Conservation (phyloP, 2,797 vertebrate species). For the Molothrus aeneus region DNA sequence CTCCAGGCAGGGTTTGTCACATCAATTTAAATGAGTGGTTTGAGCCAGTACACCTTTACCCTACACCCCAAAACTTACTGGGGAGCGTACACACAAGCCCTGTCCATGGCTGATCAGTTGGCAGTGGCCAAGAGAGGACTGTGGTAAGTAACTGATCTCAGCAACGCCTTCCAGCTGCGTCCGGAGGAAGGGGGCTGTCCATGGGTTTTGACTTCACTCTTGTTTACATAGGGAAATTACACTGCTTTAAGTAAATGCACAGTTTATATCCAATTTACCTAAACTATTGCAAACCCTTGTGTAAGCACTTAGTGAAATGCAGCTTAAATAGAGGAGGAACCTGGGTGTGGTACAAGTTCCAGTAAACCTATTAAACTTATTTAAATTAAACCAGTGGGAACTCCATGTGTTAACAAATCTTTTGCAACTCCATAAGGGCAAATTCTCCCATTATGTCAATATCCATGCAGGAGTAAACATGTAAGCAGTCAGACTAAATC, state of each 20-base stretch:
- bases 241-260: conserved; percentile 17
- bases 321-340: not conserved
- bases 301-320: conserved; percentile 9
- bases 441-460: not conserved
- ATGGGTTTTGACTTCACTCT: not conserved
- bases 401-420: not conserved
- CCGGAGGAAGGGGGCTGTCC: not conserved
- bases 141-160: not conserved
- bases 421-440: not conserved
- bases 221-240: conserved; percentile 20
- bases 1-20: not conserved
- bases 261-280: conserved; percentile 13
- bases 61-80: not conserved
- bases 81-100: not conserved
- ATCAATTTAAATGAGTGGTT: not conserved
- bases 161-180: not conserved
- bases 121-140: not conserved
- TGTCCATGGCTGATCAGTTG: accelerated
- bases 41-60: not conserved
- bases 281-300: conserved; percentile 21
- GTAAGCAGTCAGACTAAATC: not conserved
- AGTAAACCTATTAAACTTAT: conserved; percentile 19
- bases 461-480: not conserved
- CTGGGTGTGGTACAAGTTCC: not conserved
- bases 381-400: conserved; percentile 3